These are phyloP conservation scores for Branchipolynoe longqiensis DNA, from an alignment of 2,888 invertebrate genomes.

Conservation along the genomic window DNA sequence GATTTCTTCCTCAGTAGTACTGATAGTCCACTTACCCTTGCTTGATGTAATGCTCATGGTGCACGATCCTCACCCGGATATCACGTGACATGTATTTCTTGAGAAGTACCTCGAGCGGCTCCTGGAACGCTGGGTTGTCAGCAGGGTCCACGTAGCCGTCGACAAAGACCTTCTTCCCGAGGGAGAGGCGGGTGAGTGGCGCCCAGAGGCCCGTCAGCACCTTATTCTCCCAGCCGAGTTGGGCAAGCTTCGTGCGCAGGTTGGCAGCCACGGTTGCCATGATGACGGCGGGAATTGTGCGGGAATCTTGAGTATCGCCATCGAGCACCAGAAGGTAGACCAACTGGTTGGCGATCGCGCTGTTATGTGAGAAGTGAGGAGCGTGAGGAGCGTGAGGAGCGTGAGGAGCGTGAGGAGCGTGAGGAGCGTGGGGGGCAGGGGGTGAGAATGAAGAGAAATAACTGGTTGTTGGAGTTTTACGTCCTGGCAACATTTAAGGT, in stretches of 20 bases:
- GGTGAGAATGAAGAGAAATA: too few species aligned
- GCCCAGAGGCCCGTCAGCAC: neutral
- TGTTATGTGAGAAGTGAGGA: neutral
- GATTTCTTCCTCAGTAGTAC: too few species aligned
- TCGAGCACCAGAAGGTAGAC: conserved; percentile 9
- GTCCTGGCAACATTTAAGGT: too few species aligned
- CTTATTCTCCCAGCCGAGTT: neutral
- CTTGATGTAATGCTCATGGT: conserved; percentile 32
- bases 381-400: too few species aligned
- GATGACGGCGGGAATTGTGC: neutral
- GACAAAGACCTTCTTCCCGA: neutral
- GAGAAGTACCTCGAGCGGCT: neutral
- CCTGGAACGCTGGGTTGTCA: conserved; percentile 25
- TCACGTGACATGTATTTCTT: neutral
- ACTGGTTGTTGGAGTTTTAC: too few species aligned
- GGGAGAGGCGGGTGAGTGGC: neutral
- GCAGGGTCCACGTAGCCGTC: neutral
- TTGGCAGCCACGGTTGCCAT: neutral
- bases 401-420: too few species aligned
- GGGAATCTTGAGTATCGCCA: neutral
- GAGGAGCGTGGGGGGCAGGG: too few species aligned
- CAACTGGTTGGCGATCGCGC: neutral
- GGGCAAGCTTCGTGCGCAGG: neutral
- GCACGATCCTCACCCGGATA: conserved; percentile 16
- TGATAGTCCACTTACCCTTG: conserved; percentile 9